Evolutionary conservation across 2,113 vertebrate species (phyloP).

Genomic region (Edolisoma coerulescens): DNA sequence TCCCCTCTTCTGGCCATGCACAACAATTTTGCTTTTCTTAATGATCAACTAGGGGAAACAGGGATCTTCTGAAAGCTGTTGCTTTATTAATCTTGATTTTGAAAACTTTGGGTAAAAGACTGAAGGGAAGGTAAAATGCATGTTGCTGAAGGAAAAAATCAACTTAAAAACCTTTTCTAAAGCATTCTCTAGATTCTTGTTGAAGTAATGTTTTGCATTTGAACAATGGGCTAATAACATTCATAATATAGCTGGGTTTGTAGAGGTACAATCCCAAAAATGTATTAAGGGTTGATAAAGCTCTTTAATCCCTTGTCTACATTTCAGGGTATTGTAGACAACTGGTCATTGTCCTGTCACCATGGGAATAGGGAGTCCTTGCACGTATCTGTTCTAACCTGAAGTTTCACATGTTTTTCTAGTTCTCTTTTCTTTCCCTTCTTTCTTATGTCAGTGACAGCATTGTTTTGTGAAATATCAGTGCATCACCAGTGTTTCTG

Average conservation of each 20-base stretch:
- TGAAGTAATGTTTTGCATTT: not conserved
- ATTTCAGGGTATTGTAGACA: not conserved
- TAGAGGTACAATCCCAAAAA: not conserved
- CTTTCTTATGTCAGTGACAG: not conserved
- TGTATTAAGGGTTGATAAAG: not conserved
- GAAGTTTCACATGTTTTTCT: not conserved
- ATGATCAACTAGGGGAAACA: accelerated
- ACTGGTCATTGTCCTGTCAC: not conserved
- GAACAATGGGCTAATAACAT: not conserved
- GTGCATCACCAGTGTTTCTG: not conserved
- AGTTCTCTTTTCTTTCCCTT: not conserved
- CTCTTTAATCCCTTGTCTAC: not conserved
- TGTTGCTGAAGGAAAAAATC: not conserved
- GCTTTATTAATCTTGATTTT: not conserved
- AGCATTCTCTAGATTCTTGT: not conserved
- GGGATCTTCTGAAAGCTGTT: not conserved
- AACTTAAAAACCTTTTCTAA: not conserved
- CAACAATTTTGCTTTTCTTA: not conserved
- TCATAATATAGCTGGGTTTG: not conserved
- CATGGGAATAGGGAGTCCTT: not conserved
- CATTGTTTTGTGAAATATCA: not conserved
- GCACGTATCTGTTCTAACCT: not conserved
- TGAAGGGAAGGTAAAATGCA: not conserved
- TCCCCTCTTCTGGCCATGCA: not conserved
- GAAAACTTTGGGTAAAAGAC: not conserved